Percentiles rank a stretch among this genome's conserved stretches.
phyloP scores from a whole-genome alignment of 2,888 invertebrate genomes.

The Xestia rhomboidea region DNA sequence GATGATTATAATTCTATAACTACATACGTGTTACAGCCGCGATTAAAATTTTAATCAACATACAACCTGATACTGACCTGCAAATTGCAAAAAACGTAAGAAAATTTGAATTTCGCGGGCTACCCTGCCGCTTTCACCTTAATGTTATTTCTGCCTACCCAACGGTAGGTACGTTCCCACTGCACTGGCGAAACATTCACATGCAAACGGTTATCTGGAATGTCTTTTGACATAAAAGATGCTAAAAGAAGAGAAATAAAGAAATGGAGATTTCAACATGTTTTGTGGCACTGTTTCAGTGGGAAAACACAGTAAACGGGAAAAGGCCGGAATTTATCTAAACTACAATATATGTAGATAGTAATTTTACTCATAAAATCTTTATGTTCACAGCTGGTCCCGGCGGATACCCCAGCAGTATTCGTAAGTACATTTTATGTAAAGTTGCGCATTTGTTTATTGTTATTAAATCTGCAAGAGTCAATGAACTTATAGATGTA shows the following conservation, averaged over 20 bases:
- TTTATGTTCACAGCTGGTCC: conserved; percentile 45
- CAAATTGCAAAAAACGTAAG: too few relatives aligned
- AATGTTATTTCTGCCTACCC: background rate
- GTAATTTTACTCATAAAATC: background rate
- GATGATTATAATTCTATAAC: too few relatives aligned
- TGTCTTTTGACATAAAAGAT: background rate
- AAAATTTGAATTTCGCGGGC: too few relatives aligned
- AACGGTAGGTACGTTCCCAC: background rate
- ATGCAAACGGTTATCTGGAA: background rate
- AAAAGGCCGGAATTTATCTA: background rate
- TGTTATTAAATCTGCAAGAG: background rate
- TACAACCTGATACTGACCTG: too few relatives aligned
- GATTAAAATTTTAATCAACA: too few relatives aligned
- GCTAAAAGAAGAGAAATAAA: background rate
- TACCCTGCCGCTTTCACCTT: too few relatives aligned
- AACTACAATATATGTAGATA: background rate
- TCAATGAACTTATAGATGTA: background rate
- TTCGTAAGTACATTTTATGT: conserved; percentile 45
- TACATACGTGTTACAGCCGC: too few relatives aligned
- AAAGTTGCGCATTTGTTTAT: background rate
- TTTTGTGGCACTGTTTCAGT: background rate
- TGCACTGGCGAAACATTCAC: background rate
- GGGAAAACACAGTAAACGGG: background rate
- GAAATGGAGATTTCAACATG: background rate
- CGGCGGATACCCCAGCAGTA: conserved; percentile 4